A percentile compares a stretch with the other conserved stretches of the same genome.
phyloP scores from a whole-genome alignment of 1,140 invertebrate genomes.

The Rhynchophorus ferrugineus region DNA sequence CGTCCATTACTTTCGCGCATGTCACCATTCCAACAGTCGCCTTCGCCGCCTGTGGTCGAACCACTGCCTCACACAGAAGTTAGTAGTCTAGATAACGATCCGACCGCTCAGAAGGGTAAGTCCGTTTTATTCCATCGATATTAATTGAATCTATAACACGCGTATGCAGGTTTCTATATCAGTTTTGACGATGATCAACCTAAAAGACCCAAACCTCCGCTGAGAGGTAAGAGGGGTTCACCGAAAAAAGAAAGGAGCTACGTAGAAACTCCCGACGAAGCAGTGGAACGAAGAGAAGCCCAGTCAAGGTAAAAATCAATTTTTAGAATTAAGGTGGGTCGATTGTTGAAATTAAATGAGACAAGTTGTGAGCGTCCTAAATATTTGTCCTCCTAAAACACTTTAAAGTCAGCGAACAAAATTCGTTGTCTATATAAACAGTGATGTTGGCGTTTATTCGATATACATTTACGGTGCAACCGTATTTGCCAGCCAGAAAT shows the following conservation, averaged over 20 bases:
- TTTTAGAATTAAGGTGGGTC: neutral
- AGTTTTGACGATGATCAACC: constrained; percentile 83
- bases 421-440: too few species aligned
- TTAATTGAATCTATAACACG: too few species aligned
- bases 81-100: constrained; percentile 41
- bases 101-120: constrained; percentile 62
- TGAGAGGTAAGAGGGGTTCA: constrained; percentile 66
- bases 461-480: too few species aligned
- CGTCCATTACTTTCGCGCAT: constrained; percentile 61
- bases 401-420: too few species aligned
- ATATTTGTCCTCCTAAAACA: too few species aligned
- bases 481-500: too few species aligned
- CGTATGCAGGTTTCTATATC: constrained; percentile 78
- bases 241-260: constrained; percentile 61
- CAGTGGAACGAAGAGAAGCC: constrained; percentile 32
- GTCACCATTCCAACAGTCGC: constrained; percentile 56
- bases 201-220: constrained; percentile 79
- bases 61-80: constrained; percentile 34
- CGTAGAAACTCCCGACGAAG: constrained; percentile 28
- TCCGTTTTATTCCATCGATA: too few species aligned
- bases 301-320: constrained; percentile 15
- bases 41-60: constrained; percentile 40
- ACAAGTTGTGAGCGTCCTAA: too few species aligned
- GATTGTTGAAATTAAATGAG: too few species aligned
- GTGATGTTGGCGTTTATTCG: too few species aligned